Evolutionary conservation across 2,113 vertebrate genomes (phyloP), one percentile per base, ranked within the genome.

Genomic region (Neopipo cinnamomea): DNA sequence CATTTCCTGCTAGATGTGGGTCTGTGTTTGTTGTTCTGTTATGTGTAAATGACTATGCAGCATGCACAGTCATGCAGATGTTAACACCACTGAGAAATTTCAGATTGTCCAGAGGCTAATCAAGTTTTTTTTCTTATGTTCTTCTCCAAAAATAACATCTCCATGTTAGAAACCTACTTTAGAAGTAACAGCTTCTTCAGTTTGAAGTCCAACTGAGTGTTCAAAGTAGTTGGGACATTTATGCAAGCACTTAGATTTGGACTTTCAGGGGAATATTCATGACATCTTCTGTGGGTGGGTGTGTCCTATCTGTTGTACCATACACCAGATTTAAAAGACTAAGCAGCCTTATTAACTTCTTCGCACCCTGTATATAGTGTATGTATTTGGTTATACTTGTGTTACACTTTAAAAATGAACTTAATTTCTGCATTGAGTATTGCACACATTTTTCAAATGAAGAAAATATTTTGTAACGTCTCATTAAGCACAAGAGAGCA

Each of bases 281-380:
- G 17, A 37, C 7, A 30, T 42, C 39, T 30, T 30, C 30, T 41
- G 12, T 41, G 19, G 47, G 14, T 25, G 15, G 37, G 25, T 73
- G 33, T 71, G 49, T 63, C 65, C 24, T 59, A 3, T 53, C 35
- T 47, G 42, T 72, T 62, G 49, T 62, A 55, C 67, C 50, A 20
- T 21, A 30, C 0, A 0, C 63, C 46, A 70, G 65, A 68, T 88
- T 89, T 35, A 49, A 87, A 89, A 91, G 27, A 72, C 41, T 67
- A 82, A 91, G 22, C 46, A 75, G 68, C 50, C 71, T 74, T 94
- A 79, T n/a, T 96, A 91, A 66, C 46, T 88, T 72, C 47, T 66
- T 86, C 74, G 75, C 24, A 53, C 20, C 14, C 11, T 97, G 97
- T 97, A 96, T 84, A 97, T 96, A 95, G 46, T 96, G 87, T 96